These are phyloP conservation scores for Hycleus cichorii DNA, from an alignment of 1,140 invertebrate genomes.

Conservation along the genomic window DNA sequence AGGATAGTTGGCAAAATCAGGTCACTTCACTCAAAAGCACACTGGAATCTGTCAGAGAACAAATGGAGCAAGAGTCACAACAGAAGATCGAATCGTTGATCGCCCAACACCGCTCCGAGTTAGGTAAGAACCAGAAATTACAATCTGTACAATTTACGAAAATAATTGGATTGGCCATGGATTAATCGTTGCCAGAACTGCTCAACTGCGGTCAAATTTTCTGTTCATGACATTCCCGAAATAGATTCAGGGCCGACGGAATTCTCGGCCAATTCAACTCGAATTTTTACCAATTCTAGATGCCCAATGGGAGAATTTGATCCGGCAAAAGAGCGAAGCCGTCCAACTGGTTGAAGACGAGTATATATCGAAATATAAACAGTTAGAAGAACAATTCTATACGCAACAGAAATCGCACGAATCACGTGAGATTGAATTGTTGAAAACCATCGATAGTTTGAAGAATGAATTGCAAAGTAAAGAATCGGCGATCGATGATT, in stretches of 20 bases:
- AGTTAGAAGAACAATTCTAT: constrained; percentile 41
- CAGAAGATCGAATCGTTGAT: constrained; percentile 39
- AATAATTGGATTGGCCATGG: background rate
- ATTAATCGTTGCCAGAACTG: background rate
- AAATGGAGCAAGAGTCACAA: constrained; percentile 43
- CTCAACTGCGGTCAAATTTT: no score
- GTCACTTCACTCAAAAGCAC: constrained; percentile 38
- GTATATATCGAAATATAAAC: constrained; percentile 45
- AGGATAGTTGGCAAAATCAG: constrained; percentile 40
- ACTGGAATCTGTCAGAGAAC: constrained; percentile 44
- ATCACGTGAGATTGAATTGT: constrained; percentile 35
- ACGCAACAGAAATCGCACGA: constrained; percentile 38
- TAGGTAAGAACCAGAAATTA: constrained; percentile 35
- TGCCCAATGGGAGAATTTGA: constrained; percentile 47
- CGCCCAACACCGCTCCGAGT: constrained; percentile 40
- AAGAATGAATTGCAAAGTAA: constrained; percentile 38
- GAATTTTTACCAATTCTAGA: constrained; percentile 31
- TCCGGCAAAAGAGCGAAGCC: constrained; percentile 48
- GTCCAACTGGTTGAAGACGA: constrained; percentile 45
- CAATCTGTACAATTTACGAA: background rate
- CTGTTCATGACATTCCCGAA: background rate
- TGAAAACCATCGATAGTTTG: constrained; percentile 38
- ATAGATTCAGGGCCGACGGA: background rate
- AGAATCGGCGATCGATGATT: constrained; percentile 36
- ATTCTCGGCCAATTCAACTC: background rate